Percentiles rank a stretch among this genome's conserved stretches.
These are phyloP conservation scores for Gnathonemus echidnorhynchus DNA, from an alignment of 2,113 vertebrate genomes.

Conservation along the genomic window DNA sequence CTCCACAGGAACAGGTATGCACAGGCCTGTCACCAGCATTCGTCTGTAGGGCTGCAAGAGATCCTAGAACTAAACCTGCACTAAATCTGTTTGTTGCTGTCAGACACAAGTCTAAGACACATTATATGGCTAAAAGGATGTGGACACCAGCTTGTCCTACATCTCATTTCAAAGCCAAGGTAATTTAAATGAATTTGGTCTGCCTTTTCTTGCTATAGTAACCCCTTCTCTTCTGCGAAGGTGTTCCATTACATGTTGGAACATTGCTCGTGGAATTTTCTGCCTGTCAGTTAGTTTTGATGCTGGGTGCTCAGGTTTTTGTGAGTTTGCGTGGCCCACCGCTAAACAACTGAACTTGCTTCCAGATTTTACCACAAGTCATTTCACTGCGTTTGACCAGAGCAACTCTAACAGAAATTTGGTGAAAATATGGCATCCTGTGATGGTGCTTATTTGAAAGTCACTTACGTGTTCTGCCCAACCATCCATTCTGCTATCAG, in stretches of 20 bases:
- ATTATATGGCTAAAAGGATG: neutral
- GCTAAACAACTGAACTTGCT: neutral
- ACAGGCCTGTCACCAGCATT: neutral
- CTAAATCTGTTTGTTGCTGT: neutral
- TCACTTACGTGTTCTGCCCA: neutral
- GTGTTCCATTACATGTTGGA: neutral
- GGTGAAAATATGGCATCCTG: neutral
- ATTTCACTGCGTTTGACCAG: neutral
- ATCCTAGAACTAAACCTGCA: neutral
- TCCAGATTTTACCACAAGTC: neutral
- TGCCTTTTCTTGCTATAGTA: neutral
- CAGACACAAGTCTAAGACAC: neutral
- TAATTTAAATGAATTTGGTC: neutral
- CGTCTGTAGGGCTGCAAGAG: neutral
- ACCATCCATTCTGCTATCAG: neutral
- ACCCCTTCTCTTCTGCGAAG: neutral
- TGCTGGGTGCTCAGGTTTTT: neutral
- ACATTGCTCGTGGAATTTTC: neutral
- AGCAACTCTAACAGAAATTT: neutral
- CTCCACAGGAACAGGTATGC: slow-evolving; percentile 85
- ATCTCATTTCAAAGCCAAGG: neutral
- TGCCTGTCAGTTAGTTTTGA: neutral
- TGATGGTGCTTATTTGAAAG: neutral
- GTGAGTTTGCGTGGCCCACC: neutral
- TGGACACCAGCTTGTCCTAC: neutral